Evolutionary conservation across 2,888 invertebrate genomes (phyloP).

Genomic region (Therioaphis trifolii): DNA sequence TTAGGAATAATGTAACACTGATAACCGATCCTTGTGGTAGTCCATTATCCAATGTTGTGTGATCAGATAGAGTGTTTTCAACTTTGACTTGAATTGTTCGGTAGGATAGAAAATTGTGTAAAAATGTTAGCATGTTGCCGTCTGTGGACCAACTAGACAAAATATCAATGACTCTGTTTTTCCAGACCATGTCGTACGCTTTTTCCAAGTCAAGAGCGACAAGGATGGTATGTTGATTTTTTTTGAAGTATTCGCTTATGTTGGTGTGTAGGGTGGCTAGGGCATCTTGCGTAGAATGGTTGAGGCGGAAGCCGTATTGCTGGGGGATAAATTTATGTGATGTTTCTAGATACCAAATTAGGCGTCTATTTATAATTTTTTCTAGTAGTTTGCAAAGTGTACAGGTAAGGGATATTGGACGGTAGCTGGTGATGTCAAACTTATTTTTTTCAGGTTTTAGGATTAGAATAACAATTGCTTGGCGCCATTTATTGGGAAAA

Average conservation of each 20-base stretch:
- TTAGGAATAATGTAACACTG: neutral
- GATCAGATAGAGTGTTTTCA: neutral
- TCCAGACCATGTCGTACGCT: too few species aligned
- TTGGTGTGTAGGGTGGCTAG: neutral
- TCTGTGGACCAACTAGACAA: neutral
- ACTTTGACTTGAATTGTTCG: slow-evolving; percentile 2
- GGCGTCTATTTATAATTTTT: neutral
- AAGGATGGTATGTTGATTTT: neutral
- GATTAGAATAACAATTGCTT: neutral
- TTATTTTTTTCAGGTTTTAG: slow-evolving; percentile 12
- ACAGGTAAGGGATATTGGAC: neutral
- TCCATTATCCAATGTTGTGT: neutral
- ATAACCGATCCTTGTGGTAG: slow-evolving; percentile 1
- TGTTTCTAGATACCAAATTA: neutral
- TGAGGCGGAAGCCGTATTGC: too few species aligned
- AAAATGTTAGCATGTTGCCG: neutral
- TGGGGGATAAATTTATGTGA: neutral
- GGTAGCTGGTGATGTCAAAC: neutral
- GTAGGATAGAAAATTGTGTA: neutral
- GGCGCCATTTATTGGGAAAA: neutral
- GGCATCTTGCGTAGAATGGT: neutral
- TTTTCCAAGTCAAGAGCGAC: too few species aligned
- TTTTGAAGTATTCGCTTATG: neutral
- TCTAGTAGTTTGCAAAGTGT: neutral
- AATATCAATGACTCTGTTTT: neutral